Base-by-base conservation (phyloP, 1,140 invertebrate species). In the Zaprionus ornatus region DNA sequence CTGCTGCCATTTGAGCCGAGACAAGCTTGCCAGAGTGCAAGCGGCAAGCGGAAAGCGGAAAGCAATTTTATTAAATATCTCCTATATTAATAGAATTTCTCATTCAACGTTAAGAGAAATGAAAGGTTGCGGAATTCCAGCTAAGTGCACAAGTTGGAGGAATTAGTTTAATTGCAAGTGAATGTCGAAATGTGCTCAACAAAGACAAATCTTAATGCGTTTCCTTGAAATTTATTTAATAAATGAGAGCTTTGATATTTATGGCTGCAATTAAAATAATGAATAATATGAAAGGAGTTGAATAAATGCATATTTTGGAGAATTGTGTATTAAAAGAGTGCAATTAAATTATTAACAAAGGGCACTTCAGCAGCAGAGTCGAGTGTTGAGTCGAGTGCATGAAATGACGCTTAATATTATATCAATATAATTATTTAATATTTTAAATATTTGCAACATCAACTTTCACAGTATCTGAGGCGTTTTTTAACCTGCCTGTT, bases 51-150 rank as follows among this genome's bases (percentile, higher is more conserved):
- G 9, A 15, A 17, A 17, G n/a, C 56, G 13, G 9, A 15, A 4
- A 21, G 63, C 23, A n/a, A 65, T 65, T 65, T 40, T 23, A 19
- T 65, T 40, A 17, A 35, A 23, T 50, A 19, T 50, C 19, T 13
- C 1, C 45, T 13, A 50, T 50, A 21, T 23, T 50, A 23, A 50
- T 50, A 13, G 19, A 50, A 50, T 50, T 21, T 50, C 21, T 7
- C 19, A 21, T 50, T 50, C 19, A 50, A 23, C 45, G 45, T 23
- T 3, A 19, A 23, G 12, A 13, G 19, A 4, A 50, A 7, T 42
- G 40, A 42, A 42, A 42, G 40, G 40, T 42, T 17, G 15, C 6
- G n/a, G 40, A n/a, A 45, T 45, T 17, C 7, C n/a, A 45, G 7
- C 7, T 17, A 9, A 45, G 7, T 45, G 40, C n/a, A 42, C n/a